Percentiles rank a stretch among this genome's conserved stretches.
These are phyloP conservation scores for Ginglymostoma cirratum DNA, from an alignment of 2,113 vertebrate species.

Conservation along the genomic window DNA sequence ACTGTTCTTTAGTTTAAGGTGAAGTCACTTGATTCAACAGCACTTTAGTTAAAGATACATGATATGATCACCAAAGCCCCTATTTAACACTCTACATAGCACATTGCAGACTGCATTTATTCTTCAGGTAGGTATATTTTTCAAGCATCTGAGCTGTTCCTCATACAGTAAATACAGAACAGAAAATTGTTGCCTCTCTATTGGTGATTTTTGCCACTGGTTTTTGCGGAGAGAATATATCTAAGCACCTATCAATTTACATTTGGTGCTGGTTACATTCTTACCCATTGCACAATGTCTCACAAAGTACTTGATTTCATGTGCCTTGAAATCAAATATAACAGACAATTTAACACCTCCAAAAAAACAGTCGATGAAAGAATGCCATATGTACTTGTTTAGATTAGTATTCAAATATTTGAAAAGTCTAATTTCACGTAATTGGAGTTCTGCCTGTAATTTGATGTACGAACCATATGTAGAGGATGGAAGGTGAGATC, in stretches of 20 bases:
- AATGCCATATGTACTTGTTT: not conserved
- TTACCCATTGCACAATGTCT: not conserved
- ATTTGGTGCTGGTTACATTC: not conserved
- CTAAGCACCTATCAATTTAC: not conserved
- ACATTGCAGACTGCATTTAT: not conserved
- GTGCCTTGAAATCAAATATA: not conserved
- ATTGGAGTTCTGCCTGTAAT: not conserved
- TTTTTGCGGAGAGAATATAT: not conserved
- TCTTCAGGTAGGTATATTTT: not conserved
- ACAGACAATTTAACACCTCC: not conserved
- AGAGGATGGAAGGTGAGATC: slow-evolving; percentile 9
- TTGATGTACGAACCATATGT: not conserved
- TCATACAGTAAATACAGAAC: not conserved
- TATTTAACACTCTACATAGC: not conserved
- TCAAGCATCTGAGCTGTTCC: not conserved
- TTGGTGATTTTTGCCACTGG: not conserved
- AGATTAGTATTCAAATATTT: not conserved
- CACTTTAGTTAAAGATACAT: not conserved
- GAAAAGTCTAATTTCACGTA: not conserved
- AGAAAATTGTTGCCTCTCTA: not conserved
- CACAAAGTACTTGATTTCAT: not conserved
- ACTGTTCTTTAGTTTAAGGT: not conserved
- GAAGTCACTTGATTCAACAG: not conserved
- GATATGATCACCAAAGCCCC: not conserved
- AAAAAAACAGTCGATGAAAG: not conserved